Evolutionary conservation across 2,888 invertebrate species (phyloP).

Genomic region (Archips xylosteana): DNA sequence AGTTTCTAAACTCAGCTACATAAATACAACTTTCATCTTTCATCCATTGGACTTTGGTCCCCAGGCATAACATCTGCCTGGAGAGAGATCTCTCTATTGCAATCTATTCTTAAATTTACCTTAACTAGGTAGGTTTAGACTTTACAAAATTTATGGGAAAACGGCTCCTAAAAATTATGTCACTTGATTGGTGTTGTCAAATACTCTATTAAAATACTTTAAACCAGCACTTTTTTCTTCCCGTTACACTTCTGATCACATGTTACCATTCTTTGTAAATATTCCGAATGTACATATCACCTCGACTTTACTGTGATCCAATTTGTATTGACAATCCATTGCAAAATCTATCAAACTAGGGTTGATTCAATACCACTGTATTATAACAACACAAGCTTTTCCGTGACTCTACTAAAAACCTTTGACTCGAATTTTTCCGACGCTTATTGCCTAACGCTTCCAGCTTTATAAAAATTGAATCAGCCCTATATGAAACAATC

Average conservation of each 20-base stretch:
- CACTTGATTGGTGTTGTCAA: too few species aligned
- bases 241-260: not conserved
- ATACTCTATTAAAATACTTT: too few species aligned
- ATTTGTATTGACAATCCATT: constrained; percentile 10
- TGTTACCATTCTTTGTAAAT: not conserved
- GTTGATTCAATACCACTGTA: constrained; percentile 39
- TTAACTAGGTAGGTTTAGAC: too few species aligned
- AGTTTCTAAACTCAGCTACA: too few species aligned
- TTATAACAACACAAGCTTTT: constrained; percentile 26
- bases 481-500: constrained; percentile 43
- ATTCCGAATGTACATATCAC: constrained; percentile 8
- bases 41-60: too few species aligned
- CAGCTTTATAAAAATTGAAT: constrained; percentile 36
- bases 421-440: not conserved
- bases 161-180: too few species aligned
- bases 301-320: constrained; percentile 7
- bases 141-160: too few species aligned
- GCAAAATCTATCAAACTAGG: constrained; percentile 12
- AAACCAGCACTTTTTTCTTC: not conserved
- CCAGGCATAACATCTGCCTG: too few species aligned
- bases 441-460: constrained; percentile 38
- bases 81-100: too few species aligned
- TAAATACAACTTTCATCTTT: too few species aligned
- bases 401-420: constrained; percentile 8
- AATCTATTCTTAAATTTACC: too few species aligned